Evolutionary conservation across 2,888 invertebrate species (phyloP).

Genomic region (Macrosoma leucophasiata): DNA sequence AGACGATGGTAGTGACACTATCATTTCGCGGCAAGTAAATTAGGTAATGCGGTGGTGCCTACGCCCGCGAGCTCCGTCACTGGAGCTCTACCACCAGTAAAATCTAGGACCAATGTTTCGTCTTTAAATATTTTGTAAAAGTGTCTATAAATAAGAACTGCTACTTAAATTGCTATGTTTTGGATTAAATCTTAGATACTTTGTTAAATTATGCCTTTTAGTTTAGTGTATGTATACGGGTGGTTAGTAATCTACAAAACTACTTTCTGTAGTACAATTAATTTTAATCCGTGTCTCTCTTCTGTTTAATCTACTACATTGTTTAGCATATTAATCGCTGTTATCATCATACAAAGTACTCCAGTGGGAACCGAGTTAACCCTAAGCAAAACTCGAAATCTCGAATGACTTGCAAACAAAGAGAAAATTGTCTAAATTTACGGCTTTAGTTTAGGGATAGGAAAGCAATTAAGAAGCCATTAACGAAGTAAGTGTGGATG

Average conservation of each 20-base stretch:
- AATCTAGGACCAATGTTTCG: no score
- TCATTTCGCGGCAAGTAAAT: no score
- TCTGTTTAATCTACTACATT: not conserved
- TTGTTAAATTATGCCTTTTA: no score
- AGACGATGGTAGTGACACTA: no score
- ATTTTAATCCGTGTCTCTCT: not conserved
- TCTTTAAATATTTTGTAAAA: no score
- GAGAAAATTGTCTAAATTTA: constrained; percentile 27
- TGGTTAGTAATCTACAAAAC: not conserved
- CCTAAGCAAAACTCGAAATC: constrained; percentile 8
- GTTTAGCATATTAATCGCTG: not conserved
- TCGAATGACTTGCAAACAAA: constrained; percentile 25
- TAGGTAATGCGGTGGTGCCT: no score
- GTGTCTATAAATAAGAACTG: no score
- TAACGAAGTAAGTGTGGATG: constrained; percentile 44
- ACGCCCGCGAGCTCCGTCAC: no score
- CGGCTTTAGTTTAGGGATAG: constrained; percentile 41
- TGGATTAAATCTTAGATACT: no score
- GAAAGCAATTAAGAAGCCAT: constrained; percentile 63
- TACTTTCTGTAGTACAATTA: not conserved
- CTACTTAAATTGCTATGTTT: no score
- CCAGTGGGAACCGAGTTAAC: constrained; percentile 8
- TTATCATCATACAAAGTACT: constrained; percentile 1
- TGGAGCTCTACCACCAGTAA: no score
- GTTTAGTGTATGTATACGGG: not conserved